Evolutionary conservation across 2,797 vertebrate species (phyloP).

Genomic region (Sparus aurata): DNA sequence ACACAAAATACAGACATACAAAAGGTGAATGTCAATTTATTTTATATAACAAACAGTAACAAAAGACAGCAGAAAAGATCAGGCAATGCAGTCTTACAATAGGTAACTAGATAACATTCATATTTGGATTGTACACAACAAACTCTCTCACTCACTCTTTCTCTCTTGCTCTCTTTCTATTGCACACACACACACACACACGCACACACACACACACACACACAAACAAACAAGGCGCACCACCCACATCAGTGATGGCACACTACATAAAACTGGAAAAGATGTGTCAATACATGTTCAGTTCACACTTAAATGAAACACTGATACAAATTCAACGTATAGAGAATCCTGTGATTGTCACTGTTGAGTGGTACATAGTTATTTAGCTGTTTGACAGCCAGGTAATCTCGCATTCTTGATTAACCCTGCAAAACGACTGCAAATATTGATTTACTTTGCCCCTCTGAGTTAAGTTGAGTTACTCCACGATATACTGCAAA

Average conservation of each 20-base stretch:
- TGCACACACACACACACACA: conserved; percentile 13
- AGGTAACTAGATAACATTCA: conserved; percentile 73
- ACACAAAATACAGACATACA: conserved; percentile 33
- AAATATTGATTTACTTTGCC: conserved; percentile 51
- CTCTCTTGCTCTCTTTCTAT: background rate
- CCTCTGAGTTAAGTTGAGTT: conserved; percentile 64
- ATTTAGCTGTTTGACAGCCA: conserved; percentile 82
- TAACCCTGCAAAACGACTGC: conserved; percentile 66
- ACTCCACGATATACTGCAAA: conserved; percentile 57
- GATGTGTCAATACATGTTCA: conserved; percentile 44
- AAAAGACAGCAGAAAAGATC: conserved; percentile 80
- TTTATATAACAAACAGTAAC: conserved; percentile 82
- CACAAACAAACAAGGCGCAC: conserved; percentile 20
- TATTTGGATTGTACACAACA: conserved; percentile 68
- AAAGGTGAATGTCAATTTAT: conserved; percentile 70
- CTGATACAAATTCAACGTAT: conserved; percentile 56
- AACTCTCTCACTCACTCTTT: conserved; percentile 14
- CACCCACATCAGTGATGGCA: conserved; percentile 56
- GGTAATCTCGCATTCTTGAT: conserved; percentile 51
- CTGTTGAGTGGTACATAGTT: conserved; percentile 71
- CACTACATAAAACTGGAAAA: conserved; percentile 52
- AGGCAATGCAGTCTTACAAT: conserved; percentile 72
- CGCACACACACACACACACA: conserved; percentile 15
- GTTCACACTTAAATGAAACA: conserved; percentile 65
- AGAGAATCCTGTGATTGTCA: conserved; percentile 81